Evolutionary conservation across 2,797 vertebrate species (phyloP), one percentile per base, ranked within the genome.

Genomic region (Melopsittacus undulatus): DNA sequence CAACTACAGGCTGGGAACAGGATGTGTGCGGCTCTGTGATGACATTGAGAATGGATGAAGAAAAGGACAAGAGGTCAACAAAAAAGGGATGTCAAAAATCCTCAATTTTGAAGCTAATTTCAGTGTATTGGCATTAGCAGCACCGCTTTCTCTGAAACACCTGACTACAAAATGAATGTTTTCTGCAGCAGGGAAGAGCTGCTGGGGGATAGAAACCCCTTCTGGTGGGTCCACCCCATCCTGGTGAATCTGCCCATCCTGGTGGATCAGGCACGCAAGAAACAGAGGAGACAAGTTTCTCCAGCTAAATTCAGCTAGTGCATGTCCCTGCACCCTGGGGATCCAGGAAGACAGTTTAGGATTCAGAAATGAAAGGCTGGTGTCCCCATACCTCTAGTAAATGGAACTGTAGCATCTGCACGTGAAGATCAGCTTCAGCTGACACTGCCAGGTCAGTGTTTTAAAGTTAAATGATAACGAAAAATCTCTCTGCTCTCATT

Each of bases 61-160:
- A 89, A 46, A 94, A 94, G 87, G 90, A 95, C 72, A 94, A 89
- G 32, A 82, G 75, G 84, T 95, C 96, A 96, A 96, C 94, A 82
- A 93, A 96, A 95, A 96, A 97, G 94, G 95, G 96, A 96, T 96
- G 97, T 49, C 96, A 97, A 96, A 97, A 97, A 95, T 95, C 94
- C 94, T 96, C 72, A 7, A 36, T 92, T 96, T 75, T 29, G 18
- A 89, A 56, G 70, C 83, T 81, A 19, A 32, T 72, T 87, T 32
- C 10, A 90, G 94, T 94, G 95, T 95, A 94, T 97, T 95, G 5
- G 52, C 92, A 89, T 96, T 92, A 96, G 95, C 93, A 96, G 95
- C 93, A 96, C 95, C 81, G 0, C 89, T 96, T 97, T 96, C 94
- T 96, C 95, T 95, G 90, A 48, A 74, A 48, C 2, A 18, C 68